Conservation (phyloP, 2,797 vertebrate species). For the Gymnoscopelus microlampas region DNA sequence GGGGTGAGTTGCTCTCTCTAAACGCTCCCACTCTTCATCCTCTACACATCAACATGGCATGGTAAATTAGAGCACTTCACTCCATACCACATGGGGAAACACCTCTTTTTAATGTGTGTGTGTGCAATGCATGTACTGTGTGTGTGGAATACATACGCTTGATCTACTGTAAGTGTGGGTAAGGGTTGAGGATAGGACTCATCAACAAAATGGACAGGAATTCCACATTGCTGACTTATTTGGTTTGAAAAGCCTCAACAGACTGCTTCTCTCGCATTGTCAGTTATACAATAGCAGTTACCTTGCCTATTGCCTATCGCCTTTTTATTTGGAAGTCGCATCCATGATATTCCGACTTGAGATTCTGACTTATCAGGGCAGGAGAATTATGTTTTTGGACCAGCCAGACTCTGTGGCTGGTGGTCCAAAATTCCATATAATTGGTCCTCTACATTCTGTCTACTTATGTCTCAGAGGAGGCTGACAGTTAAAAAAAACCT, state of each 20-base stretch:
- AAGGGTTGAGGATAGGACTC: conserved; percentile 10
- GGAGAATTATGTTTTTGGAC: no score
- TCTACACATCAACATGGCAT: conserved; percentile 35
- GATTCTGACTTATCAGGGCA: no score
- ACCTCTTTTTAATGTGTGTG: conserved; percentile 24
- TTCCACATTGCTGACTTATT: conserved; percentile 12
- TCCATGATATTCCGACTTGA: no score
- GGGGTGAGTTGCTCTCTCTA: conserved; percentile 88
- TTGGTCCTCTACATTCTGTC: no score
- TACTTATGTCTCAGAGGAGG: no score
- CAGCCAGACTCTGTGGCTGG: no score
- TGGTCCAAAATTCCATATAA: no score
- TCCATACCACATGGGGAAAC: conserved; percentile 37
- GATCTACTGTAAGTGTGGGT: conserved; percentile 20
- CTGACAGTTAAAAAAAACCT: no score
- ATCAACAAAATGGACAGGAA: conserved; percentile 30
- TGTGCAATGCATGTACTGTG: background rate
- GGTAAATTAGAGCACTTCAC: conserved; percentile 21
- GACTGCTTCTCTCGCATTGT: conserved; percentile 15
- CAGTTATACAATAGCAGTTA: background rate
- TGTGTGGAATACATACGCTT: background rate
- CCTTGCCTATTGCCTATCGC: background rate
- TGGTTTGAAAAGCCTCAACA: background rate
- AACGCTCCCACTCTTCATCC: conserved; percentile 22
- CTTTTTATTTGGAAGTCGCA: background rate